These are phyloP conservation scores for Eonycteris spelaea DNA, from an alignment of 2,113 vertebrate genomes.

Conservation along the genomic window DNA sequence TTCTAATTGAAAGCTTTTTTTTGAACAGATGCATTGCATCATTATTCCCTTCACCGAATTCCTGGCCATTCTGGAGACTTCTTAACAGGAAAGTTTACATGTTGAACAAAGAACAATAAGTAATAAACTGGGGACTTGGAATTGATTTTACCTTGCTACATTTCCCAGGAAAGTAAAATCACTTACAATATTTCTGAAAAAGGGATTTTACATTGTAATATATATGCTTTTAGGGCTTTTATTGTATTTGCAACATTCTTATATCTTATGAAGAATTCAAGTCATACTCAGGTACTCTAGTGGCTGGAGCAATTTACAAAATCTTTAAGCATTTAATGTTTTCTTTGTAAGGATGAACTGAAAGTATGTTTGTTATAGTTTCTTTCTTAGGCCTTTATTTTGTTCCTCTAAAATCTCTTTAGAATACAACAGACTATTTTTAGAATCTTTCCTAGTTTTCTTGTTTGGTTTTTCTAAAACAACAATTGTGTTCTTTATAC, in stretches of 20 bases:
- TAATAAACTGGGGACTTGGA: not conserved
- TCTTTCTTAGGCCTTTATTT: not conserved
- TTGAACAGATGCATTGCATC: not conserved
- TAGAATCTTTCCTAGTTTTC: not conserved
- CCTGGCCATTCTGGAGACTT: not conserved
- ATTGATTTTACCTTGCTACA: constrained; percentile 14
- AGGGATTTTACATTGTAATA: not conserved
- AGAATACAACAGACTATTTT: not conserved
- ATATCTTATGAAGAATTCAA: not conserved
- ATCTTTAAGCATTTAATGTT: not conserved
- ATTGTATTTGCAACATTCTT: not conserved
- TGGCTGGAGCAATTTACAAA: not conserved
- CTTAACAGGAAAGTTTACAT: constrained; percentile 35
- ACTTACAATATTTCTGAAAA: not conserved
- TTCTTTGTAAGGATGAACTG: not conserved
- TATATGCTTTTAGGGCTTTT: not conserved
- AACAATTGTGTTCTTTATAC: not conserved
- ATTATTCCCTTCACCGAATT: not conserved
- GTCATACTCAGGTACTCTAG: not conserved
- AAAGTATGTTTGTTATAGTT: not conserved
- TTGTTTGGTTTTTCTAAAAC: not conserved
- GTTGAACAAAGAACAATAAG: constrained; percentile 41
- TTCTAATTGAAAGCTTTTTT: constrained; percentile 31
- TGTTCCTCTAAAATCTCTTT: not conserved
- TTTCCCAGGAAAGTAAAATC: constrained; percentile 31